Percentiles rank a stretch among this genome's conserved stretches.
phyloP scores from a whole-genome alignment of 2,888 invertebrate genomes.

The Conomelus anceps region DNA sequence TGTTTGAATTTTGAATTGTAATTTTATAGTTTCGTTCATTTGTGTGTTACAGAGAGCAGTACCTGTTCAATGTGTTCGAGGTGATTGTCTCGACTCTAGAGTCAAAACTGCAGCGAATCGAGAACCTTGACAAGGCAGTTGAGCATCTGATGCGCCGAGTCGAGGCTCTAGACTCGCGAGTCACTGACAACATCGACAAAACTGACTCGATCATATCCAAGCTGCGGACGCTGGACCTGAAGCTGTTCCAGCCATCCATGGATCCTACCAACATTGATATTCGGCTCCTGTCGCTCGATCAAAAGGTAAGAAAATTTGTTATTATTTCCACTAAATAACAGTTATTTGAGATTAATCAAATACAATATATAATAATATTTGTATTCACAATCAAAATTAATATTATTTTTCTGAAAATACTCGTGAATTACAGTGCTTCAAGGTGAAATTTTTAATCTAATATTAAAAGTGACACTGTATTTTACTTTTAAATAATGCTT shows the following conservation, averaged over 20 bases:
- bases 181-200: constrained; percentile 77
- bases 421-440: no score
- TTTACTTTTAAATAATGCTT: no score
- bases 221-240: constrained; percentile 64
- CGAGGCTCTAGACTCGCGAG: constrained; percentile 71
- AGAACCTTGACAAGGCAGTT: constrained; percentile 79
- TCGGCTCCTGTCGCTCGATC: constrained; percentile 65
- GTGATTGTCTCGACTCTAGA: constrained; percentile 83
- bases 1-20: no score
- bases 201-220: constrained; percentile 76
- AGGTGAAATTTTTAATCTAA: no score
- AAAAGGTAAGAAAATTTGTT: constrained; percentile 59
- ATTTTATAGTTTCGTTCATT: no score
- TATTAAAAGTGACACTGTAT: no score
- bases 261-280: constrained; percentile 52
- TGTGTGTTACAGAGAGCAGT: constrained; percentile 69
- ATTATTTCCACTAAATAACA: no score
- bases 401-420: no score
- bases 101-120: constrained; percentile 79
- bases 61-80: constrained; percentile 82
- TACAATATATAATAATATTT: no score
- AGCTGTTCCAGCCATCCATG: constrained; percentile 55
- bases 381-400: no score
- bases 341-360: no score
- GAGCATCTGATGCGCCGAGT: constrained; percentile 80